Evolutionary conservation across 2,888 invertebrate species (phyloP).

Genomic region (Conus canariensis): DNA sequence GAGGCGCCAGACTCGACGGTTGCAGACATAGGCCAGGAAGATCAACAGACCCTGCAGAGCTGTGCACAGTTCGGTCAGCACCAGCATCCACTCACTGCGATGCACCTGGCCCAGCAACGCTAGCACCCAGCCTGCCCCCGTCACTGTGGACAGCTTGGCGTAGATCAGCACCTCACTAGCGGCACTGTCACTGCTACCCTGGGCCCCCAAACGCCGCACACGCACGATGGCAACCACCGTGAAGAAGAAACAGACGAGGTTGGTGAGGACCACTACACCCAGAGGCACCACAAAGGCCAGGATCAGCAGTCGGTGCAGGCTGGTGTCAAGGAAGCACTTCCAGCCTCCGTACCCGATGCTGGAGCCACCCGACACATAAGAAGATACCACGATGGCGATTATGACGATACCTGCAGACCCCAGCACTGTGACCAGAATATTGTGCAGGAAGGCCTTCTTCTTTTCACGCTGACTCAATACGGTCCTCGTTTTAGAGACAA

Average conservation of each 20-base stretch:
- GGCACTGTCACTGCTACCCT: not conserved
- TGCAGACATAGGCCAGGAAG: constrained; percentile 36
- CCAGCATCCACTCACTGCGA: not conserved
- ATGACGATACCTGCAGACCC: constrained; percentile 46
- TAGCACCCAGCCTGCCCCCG: constrained; percentile 13
- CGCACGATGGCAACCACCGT: constrained; percentile 27
- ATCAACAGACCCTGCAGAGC: constrained; percentile 6
- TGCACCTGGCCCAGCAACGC: not conserved
- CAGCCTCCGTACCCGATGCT: constrained; percentile 43
- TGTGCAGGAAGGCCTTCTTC: constrained; percentile 35
- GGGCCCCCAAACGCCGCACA: not conserved
- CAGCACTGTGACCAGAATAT: constrained; percentile 46
- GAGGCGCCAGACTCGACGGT: constrained; percentile 7
- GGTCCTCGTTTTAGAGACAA: constrained; percentile 38
- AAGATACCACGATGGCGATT: constrained; percentile 34
- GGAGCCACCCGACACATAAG: constrained; percentile 43
- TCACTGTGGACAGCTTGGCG: constrained; percentile 30
- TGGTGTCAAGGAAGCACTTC: constrained; percentile 42
- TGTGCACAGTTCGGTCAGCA: constrained; percentile 23
- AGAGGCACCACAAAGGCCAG: not conserved
- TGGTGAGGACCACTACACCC: not conserved
- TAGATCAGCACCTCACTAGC: constrained; percentile 2
- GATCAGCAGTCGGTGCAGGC: not conserved
- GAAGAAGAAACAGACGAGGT: constrained; percentile 2
- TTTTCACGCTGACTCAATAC: constrained; percentile 29